Conservation (phyloP, 23 tunicate species). For the Trididemnum miniatum region DNA sequence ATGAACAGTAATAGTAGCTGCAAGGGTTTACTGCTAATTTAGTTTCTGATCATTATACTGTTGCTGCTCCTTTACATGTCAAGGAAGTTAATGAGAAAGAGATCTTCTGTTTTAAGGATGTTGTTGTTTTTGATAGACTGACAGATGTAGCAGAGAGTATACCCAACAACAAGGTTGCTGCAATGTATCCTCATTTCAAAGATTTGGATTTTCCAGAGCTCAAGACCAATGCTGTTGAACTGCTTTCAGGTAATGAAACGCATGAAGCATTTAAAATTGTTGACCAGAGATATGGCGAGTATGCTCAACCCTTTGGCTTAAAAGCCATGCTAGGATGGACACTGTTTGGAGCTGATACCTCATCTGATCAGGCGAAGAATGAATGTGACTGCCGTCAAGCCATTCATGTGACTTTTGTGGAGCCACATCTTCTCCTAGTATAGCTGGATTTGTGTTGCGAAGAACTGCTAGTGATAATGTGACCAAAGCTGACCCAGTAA, state of each 20-base stretch:
- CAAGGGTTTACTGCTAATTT: neutral
- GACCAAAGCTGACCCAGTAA: neutral
- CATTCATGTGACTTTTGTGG: slow-evolving; percentile 27
- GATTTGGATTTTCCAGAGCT: neutral
- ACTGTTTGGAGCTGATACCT: neutral
- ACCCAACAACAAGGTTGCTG: neutral
- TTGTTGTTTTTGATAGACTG: neutral
- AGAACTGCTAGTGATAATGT: slow-evolving; percentile 22
- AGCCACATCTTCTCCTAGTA: slow-evolving; percentile 44
- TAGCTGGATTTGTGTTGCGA: slow-evolving; percentile 29
- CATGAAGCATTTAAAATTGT: neutral
- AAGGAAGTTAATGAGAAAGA: no score
- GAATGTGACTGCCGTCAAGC: neutral
- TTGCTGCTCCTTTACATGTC: neutral
- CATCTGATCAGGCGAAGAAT: neutral
- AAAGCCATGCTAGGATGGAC: slow-evolving; percentile 7
- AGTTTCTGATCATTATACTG: neutral
- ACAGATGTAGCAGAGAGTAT: neutral
- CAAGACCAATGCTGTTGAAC: neutral
- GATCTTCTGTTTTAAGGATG: neutral
- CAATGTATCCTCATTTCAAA: neutral
- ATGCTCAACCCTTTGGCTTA: slow-evolving; percentile 5
- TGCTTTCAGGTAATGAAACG: neutral
- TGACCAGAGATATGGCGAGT: neutral
- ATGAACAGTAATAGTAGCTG: neutral